Evolutionary conservation across 1,140 invertebrate species (phyloP), one percentile per base, ranked within the genome.

Genomic region (Rhopalosiphum padi): DNA sequence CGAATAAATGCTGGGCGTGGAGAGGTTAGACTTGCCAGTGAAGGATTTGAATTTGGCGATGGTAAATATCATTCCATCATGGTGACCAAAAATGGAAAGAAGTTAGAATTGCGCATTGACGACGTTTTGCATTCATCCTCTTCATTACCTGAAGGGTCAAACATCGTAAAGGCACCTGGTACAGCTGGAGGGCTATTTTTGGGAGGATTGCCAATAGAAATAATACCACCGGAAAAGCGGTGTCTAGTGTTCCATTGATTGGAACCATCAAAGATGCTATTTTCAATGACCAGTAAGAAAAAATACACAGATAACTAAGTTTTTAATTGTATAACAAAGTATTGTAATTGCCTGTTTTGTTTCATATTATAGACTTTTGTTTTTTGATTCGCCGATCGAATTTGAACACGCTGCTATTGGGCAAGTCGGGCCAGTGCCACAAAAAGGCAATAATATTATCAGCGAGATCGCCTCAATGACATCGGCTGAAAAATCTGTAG

Each of bases 201-300:
- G 23, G 96, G 95, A 8, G 96, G 96, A 21, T 95, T 97, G 25
- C 96, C 96, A 3, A 94, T 95, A 35, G 95, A 95, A 86, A 96
- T 96, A 25, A 96, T 91, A 95, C 96, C 82, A 95, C 95, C 21
- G 96, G 96, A 55, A 96, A 96, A 95, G 96, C 96, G 9, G 95
- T 96, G 0, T 96, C 96, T 1, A 95, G 94, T 41, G 94, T 95
- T 85, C 96, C 96, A 88, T 95, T 97, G 18, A 96, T 96, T 93
- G 98, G 98, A 51, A 97, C 97, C 15, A 97, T 99, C 41, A 97
- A 97, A 94, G 97, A 99, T 95, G 96, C 97, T 35, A 97, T 98
- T 93, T 97, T 98, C 94, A 97, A 98, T 95, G 97, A 98, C 94
- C 96, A 96, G 97, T 97, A 95, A 96, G 96, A 96, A 41, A 77